Conservation (phyloP, 2,888 invertebrate genomes). For the Reticulitermes lucifugus region DNA sequence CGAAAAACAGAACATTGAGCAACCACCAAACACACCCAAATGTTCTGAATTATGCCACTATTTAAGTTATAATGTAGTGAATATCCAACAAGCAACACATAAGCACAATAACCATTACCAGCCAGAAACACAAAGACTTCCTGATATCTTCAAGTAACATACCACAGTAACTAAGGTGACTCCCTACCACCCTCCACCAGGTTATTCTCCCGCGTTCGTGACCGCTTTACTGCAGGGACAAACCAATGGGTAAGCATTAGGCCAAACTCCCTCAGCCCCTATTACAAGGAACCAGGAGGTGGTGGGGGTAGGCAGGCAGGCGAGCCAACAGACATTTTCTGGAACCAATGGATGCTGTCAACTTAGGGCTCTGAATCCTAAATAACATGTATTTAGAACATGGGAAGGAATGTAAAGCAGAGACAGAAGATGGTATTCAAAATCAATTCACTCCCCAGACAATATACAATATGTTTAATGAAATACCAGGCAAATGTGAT, state of each 20-base stretch:
- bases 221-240: constrained; percentile 74
- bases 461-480: no score
- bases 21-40: neutral
- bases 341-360: constrained; percentile 41
- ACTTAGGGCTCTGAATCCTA: neutral
- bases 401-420: neutral
- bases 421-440: neutral
- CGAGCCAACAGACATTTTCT: constrained; percentile 42
- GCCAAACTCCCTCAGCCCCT: constrained; percentile 22
- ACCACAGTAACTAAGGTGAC: constrained; percentile 61
- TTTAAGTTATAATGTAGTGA: no score
- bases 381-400: neutral
- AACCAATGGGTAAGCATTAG: constrained; percentile 46
- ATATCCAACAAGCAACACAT: no score
- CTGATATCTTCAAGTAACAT: constrained; percentile 31
- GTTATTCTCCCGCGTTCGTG: constrained; percentile 79
- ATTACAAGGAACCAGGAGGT: constrained; percentile 33
- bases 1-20: neutral
- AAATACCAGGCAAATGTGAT: no score
- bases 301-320: constrained; percentile 18
- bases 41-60: no score
- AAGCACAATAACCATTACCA: neutral
- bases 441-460: neutral
- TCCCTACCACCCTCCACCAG: constrained; percentile 71
- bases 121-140: constrained; percentile 10